phyloP scores from a whole-genome alignment of 2,888 invertebrate species.

The Limenitis camilla region DNA sequence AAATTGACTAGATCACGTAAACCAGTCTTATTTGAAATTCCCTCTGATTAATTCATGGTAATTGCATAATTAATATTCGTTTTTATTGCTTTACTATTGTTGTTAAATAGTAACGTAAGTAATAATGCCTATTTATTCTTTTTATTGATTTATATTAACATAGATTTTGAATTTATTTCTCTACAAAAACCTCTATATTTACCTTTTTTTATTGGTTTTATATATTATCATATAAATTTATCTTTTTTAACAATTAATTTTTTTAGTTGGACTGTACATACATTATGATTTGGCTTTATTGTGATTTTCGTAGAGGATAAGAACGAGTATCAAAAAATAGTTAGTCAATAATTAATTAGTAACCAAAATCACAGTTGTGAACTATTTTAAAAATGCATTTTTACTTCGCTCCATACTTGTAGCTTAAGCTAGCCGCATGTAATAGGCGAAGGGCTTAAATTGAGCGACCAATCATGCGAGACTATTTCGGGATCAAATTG shows the following conservation, averaged over 20 bases:
- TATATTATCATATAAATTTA: too few species aligned
- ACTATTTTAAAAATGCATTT: not conserved
- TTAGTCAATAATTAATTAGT: not conserved
- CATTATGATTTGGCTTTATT: not conserved
- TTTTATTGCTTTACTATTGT: not conserved
- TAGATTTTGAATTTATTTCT: too few species aligned
- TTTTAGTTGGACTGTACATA: not conserved
- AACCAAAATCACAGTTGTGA: too few species aligned
- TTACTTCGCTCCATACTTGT: not conserved
- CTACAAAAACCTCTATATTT: too few species aligned
- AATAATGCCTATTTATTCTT: too few species aligned
- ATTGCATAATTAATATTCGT: too few species aligned
- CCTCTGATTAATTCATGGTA: not conserved
- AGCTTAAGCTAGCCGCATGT: slow-evolving; percentile 29
- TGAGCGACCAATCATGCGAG: slow-evolving; percentile 54
- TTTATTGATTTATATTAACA: too few species aligned
- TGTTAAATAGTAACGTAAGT: not conserved
- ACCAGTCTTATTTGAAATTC: not conserved
- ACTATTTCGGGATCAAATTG: slow-evolving; percentile 50
- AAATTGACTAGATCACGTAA: slow-evolving; percentile 3
- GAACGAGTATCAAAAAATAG: not conserved
- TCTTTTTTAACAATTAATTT: not conserved
- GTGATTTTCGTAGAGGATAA: not conserved
- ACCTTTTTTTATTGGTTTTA: too few species aligned
- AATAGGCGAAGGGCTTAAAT: slow-evolving; percentile 53